Conservation (phyloP, 2,797 vertebrate genomes). For the Benthosema pterotum region DNA sequence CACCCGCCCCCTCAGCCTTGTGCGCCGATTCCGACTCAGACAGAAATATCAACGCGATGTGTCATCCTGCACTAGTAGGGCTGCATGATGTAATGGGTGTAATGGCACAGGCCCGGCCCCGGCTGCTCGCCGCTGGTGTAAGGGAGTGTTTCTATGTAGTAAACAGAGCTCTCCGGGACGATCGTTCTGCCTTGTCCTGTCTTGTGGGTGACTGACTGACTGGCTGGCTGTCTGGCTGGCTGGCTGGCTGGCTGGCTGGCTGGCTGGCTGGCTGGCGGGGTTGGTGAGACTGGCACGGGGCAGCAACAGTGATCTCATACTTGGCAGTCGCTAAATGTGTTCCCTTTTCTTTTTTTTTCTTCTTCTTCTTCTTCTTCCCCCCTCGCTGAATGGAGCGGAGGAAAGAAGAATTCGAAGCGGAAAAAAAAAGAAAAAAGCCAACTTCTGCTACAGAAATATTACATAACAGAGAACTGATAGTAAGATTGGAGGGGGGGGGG, state of each 20-base stretch:
- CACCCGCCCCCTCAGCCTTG: too few relatives aligned
- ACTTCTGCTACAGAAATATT: constrained; percentile 75
- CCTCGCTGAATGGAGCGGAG: constrained; percentile 45
- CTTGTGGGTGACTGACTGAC: constrained; percentile 27
- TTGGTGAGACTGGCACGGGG: constrained; percentile 70
- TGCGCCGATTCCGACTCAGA: constrained; percentile 26
- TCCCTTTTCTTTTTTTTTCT: constrained; percentile 58
- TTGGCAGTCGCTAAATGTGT: constrained; percentile 72
- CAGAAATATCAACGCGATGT: constrained; percentile 75
- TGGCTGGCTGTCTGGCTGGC: constrained; percentile 32
- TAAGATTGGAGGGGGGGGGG: constrained; percentile 44
- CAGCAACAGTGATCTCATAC: constrained; percentile 68
- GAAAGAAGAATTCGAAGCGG: neutral
- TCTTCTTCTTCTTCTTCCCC: constrained; percentile 49
- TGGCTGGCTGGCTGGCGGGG: constrained; percentile 44
- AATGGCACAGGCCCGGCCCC: too few relatives aligned
- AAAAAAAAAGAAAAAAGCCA: constrained; percentile 35
- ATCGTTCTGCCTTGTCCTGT: constrained; percentile 57
- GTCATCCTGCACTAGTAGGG: constrained; percentile 70
- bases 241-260: constrained; percentile 54
- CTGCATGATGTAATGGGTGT: constrained; percentile 74
- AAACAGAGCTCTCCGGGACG: constrained; percentile 71
- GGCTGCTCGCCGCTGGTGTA: too few relatives aligned
- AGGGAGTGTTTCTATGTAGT: constrained; percentile 77
- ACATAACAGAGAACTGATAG: constrained; percentile 73